Evolutionary conservation across 2,888 invertebrate genomes (phyloP).

Genomic region (Ophion costatus): DNA sequence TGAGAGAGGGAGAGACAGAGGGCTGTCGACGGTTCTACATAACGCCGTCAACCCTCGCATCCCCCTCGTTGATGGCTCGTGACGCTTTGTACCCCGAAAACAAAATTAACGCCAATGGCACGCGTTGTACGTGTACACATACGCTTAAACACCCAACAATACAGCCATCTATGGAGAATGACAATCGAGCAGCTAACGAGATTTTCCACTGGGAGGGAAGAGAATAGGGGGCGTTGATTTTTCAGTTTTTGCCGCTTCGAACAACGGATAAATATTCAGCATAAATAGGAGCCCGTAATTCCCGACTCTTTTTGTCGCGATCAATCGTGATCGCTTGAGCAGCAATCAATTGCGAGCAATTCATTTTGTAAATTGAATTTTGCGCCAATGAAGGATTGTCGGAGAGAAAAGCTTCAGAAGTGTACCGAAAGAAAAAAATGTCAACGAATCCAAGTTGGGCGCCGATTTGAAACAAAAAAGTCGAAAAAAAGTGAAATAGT

Average conservation of each 20-base stretch:
- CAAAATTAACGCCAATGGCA: constrained; percentile 35
- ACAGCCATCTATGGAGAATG: background rate
- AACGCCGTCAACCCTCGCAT: constrained; percentile 15
- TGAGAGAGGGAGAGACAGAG: background rate
- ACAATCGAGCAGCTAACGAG: constrained; percentile 5
- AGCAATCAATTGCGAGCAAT: background rate
- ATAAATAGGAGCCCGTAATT: background rate
- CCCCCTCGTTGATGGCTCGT: background rate
- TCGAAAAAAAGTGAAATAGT: constrained; percentile 30
- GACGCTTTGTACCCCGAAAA: constrained; percentile 10
- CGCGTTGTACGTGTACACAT: background rate
- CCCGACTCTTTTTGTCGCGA: background rate
- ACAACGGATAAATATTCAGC: background rate
- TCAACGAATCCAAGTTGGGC: background rate
- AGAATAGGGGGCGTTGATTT: background rate
- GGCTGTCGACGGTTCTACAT: constrained; percentile 5
- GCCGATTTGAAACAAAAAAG: background rate
- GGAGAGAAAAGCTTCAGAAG: background rate
- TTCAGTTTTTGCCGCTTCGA: background rate
- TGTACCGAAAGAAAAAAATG: constrained; percentile 1
- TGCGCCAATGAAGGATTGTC: background rate
- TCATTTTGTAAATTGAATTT: background rate
- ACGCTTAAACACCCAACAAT: background rate
- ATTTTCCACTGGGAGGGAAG: background rate
- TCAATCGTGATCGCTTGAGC: background rate